Conservation (phyloP, 2,113 vertebrate genomes). For the Corythornis cristatus region DNA sequence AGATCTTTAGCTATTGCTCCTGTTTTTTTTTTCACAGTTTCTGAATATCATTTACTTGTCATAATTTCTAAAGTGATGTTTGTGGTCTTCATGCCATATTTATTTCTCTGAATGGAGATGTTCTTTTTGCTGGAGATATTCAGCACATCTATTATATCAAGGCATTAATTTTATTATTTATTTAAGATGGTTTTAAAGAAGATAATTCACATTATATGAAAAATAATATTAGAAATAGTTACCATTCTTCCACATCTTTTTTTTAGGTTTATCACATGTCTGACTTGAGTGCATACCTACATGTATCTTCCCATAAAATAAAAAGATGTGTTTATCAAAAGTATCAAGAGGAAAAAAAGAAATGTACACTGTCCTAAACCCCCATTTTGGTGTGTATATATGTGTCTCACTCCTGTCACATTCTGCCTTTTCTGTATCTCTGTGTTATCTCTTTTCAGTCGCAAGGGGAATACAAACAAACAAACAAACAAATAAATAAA, state of each 20-base stretch:
- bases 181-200: too few species aligned
- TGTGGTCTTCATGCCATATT: background rate
- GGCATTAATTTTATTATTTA: too few species aligned
- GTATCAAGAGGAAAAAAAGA: fast-evolving
- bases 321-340: fast-evolving
- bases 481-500: background rate
- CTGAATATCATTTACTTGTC: background rate
- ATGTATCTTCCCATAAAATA: background rate
- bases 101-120: background rate
- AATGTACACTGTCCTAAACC: fast-evolving
- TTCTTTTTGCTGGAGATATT: background rate
- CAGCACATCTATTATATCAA: background rate
- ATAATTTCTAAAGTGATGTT: background rate
- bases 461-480: too few species aligned
- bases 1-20: background rate
- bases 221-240: background rate
- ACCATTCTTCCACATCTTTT: background rate
- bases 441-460: background rate
- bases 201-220: too few species aligned
- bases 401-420: background rate
- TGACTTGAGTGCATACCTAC: background rate
- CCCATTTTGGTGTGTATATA: fast-evolving
- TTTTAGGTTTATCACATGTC: background rate
- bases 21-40: background rate
- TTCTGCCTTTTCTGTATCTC: background rate